phyloP scores from a whole-genome alignment of 2,113 vertebrate species.

The Mugil cephalus region DNA sequence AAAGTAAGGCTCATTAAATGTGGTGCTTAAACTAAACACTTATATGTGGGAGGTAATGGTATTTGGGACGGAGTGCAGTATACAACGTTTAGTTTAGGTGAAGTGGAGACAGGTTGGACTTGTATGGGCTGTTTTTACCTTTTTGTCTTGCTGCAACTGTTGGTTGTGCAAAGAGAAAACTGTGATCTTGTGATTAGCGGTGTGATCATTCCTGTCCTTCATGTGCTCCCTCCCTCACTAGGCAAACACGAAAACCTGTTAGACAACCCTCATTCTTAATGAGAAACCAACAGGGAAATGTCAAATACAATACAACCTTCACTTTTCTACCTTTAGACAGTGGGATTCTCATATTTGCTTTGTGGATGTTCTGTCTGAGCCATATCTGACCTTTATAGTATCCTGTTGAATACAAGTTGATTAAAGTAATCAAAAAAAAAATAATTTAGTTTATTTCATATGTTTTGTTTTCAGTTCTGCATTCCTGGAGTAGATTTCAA shows the following conservation, averaged over 20 bases:
- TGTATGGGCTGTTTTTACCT: constrained; percentile 32
- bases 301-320: constrained; percentile 28
- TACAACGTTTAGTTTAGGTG: constrained; percentile 1
- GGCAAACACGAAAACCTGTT: constrained; percentile 66
- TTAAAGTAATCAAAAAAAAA: not conserved
- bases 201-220: constrained; percentile 49
- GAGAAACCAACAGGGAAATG: constrained; percentile 28
- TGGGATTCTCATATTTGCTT: constrained; percentile 1
- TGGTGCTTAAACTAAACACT: constrained; percentile 50
- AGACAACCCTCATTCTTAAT: constrained; percentile 18
- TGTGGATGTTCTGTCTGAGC: not conserved
- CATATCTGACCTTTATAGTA: not conserved
- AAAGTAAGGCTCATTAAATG: constrained; percentile 3
- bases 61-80: constrained; percentile 9
- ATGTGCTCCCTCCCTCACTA: constrained; percentile 28
- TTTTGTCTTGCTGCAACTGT: constrained; percentile 7
- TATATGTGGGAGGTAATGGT: constrained; percentile 47
- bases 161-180: constrained; percentile 25
- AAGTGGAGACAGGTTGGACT: constrained; percentile 48
- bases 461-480: not conserved
- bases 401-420: not conserved
- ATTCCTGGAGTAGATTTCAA: too few relatives aligned
- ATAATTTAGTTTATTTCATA: not conserved
- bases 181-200: constrained; percentile 54
- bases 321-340: constrained; percentile 2